Evolutionary conservation across 2,113 vertebrate species (phyloP), one percentile per base, ranked within the genome.

Genomic region (Ardeotis arabs): DNA sequence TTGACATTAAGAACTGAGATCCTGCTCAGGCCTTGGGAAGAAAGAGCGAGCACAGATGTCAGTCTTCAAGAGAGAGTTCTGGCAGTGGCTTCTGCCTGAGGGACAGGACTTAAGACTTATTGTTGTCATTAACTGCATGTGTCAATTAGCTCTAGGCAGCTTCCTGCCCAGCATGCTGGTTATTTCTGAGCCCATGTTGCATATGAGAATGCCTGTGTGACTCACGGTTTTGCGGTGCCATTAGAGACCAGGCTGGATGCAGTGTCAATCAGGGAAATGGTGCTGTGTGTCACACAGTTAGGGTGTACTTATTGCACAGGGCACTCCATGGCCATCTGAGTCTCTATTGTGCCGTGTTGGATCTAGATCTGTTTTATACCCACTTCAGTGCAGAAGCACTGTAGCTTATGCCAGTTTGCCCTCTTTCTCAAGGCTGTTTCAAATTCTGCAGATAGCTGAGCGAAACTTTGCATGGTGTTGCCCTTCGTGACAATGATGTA

Each of bases 401-500:
- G 27, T 20, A 73, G 58, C 35, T 93, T 11, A 11, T 55, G 20
- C 3, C 29, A 41, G 4, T 77, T 44, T 44, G 37, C 20, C 41
- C 23, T 84, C 44, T 87, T 81, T 55, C 55, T 59, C 23, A 67
- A 78, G 52, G 25, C 12, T 84, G 28, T n/a, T 89, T 56, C 31
- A 63, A 78, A 60, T 64, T 87, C 73, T 60, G 45, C 77, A 41
- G 18, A 9, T 16, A 86, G 31, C 31, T 84, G 33, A 21, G 12
- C 1, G 5, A 58, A 83, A 62, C 7, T 66, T 86, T 37, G 5
- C 9, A 5, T 18, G 4, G 22, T 37, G 14, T 67, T 93, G 31
- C 23, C 39, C 37, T 87, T 35, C 3, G 1, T 4, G 3, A 21
- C 0, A 0, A 50, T 31, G 10, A 41, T 1, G 0, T 37, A 31